Evolutionary conservation across 2,888 invertebrate species (phyloP), one percentile per base, ranked within the genome.

Genomic region (Cantharis rufa): DNA sequence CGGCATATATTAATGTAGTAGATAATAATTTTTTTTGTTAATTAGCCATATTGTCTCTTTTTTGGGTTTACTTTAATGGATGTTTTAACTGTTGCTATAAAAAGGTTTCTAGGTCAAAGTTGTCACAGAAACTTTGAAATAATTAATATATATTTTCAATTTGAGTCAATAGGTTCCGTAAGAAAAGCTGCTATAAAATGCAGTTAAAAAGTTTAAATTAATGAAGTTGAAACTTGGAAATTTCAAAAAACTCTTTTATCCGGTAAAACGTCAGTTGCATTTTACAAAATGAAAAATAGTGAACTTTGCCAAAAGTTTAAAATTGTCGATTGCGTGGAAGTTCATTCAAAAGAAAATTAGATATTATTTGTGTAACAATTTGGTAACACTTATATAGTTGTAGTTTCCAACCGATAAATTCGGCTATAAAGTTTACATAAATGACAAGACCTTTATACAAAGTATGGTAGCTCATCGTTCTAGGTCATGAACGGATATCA

Each of bases 351-450:
- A 66, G 15, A 66, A 66, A 66, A 69, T 69, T 28, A 21, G 32
- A 32, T 69, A 28, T 28, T 32, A 48, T 71, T 71, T 15, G 16
- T 27, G 13, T 18, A 63, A 72, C 69, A 76, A 72, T 76, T 79
- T 76, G 74, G 70, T 72, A 76, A 76, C 75, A 78, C 77, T 79
- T 79, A 80, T 72, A 70, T 75, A 72, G 73, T 69, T 74, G 74
- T 77, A 76, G 64, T 78, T 78, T 75, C 76, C 75, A 62, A 75
- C 75, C 80, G 75, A 78, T 80, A 80, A 80, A 80, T 77, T 77
- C 66, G 71, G 74, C 78, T 75, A 77, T 80, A 80, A 80, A 80
- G 75, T 80, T 80, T 79, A 78, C 78, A 79, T 79, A 80, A 80
- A 80, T 74, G 80, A 71, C 79, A 64, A 73, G 77, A 76, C 70